Evolutionary conservation across 2,113 vertebrate genomes (phyloP).

Genomic region (Pipa parva): DNA sequence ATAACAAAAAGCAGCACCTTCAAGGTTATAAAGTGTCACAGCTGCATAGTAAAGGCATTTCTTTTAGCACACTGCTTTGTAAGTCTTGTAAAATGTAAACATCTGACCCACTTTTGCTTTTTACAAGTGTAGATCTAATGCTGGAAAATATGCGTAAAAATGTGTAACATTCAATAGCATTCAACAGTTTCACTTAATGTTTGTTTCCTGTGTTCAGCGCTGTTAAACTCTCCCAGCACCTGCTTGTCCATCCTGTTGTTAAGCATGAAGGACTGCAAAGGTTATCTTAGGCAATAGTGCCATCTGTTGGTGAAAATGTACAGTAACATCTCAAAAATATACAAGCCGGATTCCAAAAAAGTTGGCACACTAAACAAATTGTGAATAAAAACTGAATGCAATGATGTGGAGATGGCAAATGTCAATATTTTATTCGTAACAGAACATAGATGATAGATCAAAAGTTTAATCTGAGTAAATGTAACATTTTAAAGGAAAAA

Average conservation of each 20-base stretch:
- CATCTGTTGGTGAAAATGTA: conserved; percentile 55
- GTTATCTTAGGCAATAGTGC: conserved; percentile 48
- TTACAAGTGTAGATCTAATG: conserved; percentile 50
- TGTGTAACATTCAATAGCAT: conserved; percentile 46
- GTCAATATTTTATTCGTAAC: too few species aligned
- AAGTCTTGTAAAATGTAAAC: conserved; percentile 50
- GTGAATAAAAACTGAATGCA: too few species aligned
- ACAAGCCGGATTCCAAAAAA: too few species aligned
- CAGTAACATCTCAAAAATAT: too few species aligned
- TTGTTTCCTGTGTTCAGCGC: conserved; percentile 37
- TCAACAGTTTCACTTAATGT: conserved; percentile 44
- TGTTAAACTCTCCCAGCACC: conserved; percentile 47
- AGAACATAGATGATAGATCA: too few species aligned
- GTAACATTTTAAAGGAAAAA: too few species aligned
- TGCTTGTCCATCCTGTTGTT: conserved; percentile 39
- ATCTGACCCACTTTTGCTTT: conserved; percentile 57
- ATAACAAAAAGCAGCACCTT: conserved; percentile 15
- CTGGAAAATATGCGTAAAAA: conserved; percentile 52
- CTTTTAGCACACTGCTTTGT: conserved; percentile 48
- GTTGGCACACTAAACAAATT: too few species aligned
- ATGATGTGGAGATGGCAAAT: too few species aligned
- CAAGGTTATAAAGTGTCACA: conserved; percentile 48
- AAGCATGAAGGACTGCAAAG: too few species aligned
- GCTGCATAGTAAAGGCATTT: conserved; percentile 47
- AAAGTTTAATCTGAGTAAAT: too few species aligned